Percentiles rank a stretch among this genome's conserved stretches.
Evolutionary conservation across 2,113 vertebrate species (phyloP).

Genomic region (Xiphorhynchus elegans): DNA sequence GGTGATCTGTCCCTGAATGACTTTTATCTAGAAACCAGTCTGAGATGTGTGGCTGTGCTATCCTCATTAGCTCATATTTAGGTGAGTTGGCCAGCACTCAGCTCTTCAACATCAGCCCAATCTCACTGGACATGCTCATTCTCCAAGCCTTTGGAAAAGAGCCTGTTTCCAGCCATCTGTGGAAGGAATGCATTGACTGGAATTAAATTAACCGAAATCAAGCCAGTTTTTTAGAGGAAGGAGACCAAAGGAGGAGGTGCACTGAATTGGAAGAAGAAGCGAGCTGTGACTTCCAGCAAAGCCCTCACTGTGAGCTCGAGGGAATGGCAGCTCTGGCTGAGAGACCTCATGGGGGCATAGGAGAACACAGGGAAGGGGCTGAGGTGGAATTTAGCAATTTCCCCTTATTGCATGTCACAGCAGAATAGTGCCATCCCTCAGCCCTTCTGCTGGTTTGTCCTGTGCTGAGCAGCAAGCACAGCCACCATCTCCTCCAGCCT

Average conservation of each 20-base stretch:
- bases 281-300: background rate
- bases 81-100: background rate
- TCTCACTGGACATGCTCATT: background rate
- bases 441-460: background rate
- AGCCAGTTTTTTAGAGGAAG: background rate
- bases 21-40: background rate
- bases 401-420: background rate
- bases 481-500: background rate
- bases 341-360: background rate
- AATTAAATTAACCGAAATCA: slow-evolving; percentile 19
- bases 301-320: background rate
- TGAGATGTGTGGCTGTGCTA: background rate
- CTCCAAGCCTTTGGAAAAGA: background rate
- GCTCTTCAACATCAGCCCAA: background rate
- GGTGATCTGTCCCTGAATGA: background rate
- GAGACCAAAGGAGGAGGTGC: background rate
- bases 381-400: background rate
- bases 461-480: background rate
- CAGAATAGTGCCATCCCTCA: background rate
- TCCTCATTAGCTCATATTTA: background rate
- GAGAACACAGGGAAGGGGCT: background rate
- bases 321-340: background rate
- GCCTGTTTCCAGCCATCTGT: background rate
- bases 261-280: background rate
- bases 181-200: slow-evolving; percentile 4